Percentiles rank a stretch among this genome's conserved stretches.
Evolutionary conservation across 2,113 vertebrate genomes (phyloP).

Genomic region (Calyptommatus sinebrachiatus): DNA sequence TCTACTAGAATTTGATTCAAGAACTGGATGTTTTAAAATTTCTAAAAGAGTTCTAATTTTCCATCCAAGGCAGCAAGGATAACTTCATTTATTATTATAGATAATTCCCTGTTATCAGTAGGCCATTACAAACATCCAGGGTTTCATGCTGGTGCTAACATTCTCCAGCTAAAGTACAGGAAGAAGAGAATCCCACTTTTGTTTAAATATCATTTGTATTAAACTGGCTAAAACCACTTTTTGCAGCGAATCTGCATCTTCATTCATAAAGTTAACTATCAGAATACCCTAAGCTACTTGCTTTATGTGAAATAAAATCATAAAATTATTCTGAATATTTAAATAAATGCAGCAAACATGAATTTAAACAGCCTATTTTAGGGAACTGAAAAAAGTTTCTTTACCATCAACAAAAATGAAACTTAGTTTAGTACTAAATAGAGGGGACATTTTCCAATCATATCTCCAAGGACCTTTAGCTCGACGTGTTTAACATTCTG

Average conservation of each 20-base stretch:
- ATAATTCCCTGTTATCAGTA: constrained; percentile 9
- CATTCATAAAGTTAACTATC: constrained; percentile 23
- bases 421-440: constrained; percentile 57
- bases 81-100: not conserved
- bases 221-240: constrained; percentile 32
- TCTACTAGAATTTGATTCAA: too few relatives aligned
- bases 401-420: constrained; percentile 48
- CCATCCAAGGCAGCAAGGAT: not conserved
- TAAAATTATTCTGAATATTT: constrained; percentile 37
- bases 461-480: constrained; percentile 64
- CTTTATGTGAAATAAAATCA: constrained; percentile 33
- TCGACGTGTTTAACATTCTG: constrained; percentile 65
- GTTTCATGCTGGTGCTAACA: not conserved
- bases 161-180: not conserved
- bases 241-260: constrained; percentile 37
- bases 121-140: not conserved
- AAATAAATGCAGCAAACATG: constrained; percentile 53
- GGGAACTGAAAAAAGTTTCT: constrained; percentile 58
- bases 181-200: not conserved
- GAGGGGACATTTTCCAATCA: constrained; percentile 67
- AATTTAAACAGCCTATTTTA: constrained; percentile 49
- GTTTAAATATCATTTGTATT: not conserved
- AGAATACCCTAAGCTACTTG: constrained; percentile 16
- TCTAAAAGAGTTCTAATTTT: not conserved
- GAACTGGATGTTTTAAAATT: not conserved